These are phyloP conservation scores for Zygogramma bicolorata DNA, from an alignment of 2,888 invertebrate species.

Conservation along the genomic window DNA sequence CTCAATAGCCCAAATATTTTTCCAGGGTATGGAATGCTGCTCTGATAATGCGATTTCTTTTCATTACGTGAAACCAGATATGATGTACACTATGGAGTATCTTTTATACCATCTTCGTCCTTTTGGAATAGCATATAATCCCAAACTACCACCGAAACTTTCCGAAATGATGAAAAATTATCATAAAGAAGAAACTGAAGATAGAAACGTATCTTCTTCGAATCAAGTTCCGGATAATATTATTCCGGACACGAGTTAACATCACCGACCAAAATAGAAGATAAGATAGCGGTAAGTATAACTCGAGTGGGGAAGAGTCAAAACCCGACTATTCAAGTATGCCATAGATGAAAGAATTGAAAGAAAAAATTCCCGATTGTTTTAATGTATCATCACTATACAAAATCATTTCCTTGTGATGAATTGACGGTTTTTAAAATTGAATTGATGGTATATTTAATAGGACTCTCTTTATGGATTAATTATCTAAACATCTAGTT, in stretches of 20 bases:
- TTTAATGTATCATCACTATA: too few species aligned
- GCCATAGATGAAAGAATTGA: too few species aligned
- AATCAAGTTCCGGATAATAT: background rate
- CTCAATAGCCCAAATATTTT: constrained; percentile 34
- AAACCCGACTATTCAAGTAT: too few species aligned
- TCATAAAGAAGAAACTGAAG: background rate
- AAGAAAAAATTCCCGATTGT: too few species aligned
- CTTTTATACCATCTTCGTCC: constrained; percentile 93
- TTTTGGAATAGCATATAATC: constrained; percentile 72
- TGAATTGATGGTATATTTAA: too few species aligned
- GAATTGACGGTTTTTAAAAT: too few species aligned
- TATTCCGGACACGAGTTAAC: background rate
- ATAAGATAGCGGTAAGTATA: background rate
- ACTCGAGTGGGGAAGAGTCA: too few species aligned
- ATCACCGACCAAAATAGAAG: background rate
- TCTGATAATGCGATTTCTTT: constrained; percentile 95
- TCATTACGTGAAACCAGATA: constrained; percentile 89
- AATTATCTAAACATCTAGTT: too few species aligned
- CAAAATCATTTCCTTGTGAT: too few species aligned
- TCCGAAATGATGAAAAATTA: background rate
- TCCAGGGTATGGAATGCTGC: constrained; percentile 87
- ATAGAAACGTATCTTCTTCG: background rate
- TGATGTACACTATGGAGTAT: constrained; percentile 96
- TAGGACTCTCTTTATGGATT: too few species aligned
- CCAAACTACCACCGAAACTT: constrained; percentile 34